Base-by-base conservation (phyloP, 2,797 vertebrate genomes). In the Leptatherina wallacei region DNA sequence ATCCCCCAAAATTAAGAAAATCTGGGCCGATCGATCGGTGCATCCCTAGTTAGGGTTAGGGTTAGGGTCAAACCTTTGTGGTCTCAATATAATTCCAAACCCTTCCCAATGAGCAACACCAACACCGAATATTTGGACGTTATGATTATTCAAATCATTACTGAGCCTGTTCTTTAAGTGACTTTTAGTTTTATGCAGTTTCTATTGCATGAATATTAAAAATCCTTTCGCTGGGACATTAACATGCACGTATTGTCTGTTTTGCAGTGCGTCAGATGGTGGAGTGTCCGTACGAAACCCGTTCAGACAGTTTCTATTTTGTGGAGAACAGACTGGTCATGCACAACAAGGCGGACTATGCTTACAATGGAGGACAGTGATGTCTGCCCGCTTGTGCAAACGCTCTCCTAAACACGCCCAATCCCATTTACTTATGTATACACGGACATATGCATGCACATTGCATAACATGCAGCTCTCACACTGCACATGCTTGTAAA, bases 331-430 rank as follows among this genome's bases (percentile, higher is more conserved):
- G 95, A 93, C 93, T 98, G 93, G 94, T 98, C 79, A 98, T 98
- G 96, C 96, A 98, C 94, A 98, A 97, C 94, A 98, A 97, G 88
- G 97, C 96, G 0, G 96, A 98, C 87, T 98, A 98, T 69, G 96
- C 96, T 65, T 98, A 97, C 82, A 96, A 97, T 0, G 96, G 96
- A 87, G 96, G 96, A 83, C 96, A 94, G 61, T 63, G 86, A 91
- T 86, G 44, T 32, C 42, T 65, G 83, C 55, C 69, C 61, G 68
- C 66, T 33, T 29, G 44, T 52, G 44, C 80, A 70, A 47, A 72
- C 24, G 47, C 32, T 51, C 18, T 3, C 40, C 36, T 54, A 57
- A 29, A 29, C 56, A 76, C 18, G n/a, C 29, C 42, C 29, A 6
- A 60, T 61, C 65, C 55, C 60, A 60, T 57, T 47, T 44, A 75